phyloP scores from a whole-genome alignment of 2,888 invertebrate genomes.

The Megalurothrips usitatus region DNA sequence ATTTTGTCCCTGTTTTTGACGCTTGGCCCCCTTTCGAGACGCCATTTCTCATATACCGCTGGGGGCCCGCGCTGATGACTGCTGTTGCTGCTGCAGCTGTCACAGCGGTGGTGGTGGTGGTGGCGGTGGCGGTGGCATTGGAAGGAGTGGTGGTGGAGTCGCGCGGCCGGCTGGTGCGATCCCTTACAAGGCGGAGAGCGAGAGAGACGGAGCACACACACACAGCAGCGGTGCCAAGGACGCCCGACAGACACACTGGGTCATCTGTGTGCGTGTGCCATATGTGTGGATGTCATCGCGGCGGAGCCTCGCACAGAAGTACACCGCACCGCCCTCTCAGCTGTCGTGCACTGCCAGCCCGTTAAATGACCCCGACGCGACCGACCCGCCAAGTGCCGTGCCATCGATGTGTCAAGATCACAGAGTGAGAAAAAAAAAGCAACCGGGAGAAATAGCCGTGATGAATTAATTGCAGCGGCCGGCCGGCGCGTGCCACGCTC shows the following conservation, averaged over 20 bases:
- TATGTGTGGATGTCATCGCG: neutral
- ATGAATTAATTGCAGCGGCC: conserved; percentile 7
- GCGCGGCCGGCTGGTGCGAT: neutral
- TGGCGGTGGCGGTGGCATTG: neutral
- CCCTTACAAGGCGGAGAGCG: neutral
- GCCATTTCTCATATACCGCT: too few relatives aligned
- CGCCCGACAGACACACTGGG: conserved; percentile 3
- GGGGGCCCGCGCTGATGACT: too few relatives aligned
- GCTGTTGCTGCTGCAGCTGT: too few relatives aligned
- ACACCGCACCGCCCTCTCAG: too few relatives aligned
- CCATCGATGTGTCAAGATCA: too few relatives aligned
- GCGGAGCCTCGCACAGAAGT: too few relatives aligned
- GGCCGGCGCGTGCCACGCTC: neutral
- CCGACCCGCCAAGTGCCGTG: too few relatives aligned
- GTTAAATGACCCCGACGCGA: too few relatives aligned
- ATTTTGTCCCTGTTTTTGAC: too few relatives aligned
- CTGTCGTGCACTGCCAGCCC: too few relatives aligned
- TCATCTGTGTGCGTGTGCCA: conserved; percentile 1
- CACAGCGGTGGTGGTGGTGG: neutral
- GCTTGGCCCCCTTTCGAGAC: too few relatives aligned
- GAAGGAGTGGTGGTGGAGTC: neutral
- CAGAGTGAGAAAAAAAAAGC: neutral
- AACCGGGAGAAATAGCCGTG: neutral
- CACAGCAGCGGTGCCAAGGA: neutral
- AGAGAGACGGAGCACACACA: neutral